A percentile compares a stretch with the other conserved stretches of the same genome.
Conservation (phyloP, 2,113 vertebrate genomes). For the Entosphenus tridentatus region DNA sequence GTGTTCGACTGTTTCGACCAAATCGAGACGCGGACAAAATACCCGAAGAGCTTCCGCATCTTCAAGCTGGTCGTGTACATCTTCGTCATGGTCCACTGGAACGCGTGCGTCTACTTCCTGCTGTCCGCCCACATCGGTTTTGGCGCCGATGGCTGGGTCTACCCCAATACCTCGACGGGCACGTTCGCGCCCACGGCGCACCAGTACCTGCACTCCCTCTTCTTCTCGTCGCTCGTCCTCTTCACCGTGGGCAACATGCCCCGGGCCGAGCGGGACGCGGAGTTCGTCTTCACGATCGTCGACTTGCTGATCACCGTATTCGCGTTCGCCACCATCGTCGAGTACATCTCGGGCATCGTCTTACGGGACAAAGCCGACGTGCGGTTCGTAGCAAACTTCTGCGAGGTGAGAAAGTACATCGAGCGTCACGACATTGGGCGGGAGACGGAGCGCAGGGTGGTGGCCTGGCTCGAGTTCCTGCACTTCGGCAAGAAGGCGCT, state of each 20-base stretch:
- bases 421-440: slow-evolving; percentile 19
- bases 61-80: slow-evolving; percentile 55
- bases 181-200: slow-evolving; percentile 24
- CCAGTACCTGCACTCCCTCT: slow-evolving; percentile 69
- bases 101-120: slow-evolving; percentile 55
- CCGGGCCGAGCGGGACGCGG: slow-evolving; percentile 25
- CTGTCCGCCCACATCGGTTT: slow-evolving; percentile 46
- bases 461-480: slow-evolving; percentile 58
- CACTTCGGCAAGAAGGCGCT: slow-evolving; percentile 56
- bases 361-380: slow-evolving; percentile 31
- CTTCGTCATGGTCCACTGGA: slow-evolving; percentile 62
- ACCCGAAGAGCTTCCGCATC: slow-evolving; percentile 51
- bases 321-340: slow-evolving; percentile 63
- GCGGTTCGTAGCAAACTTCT: slow-evolving; percentile 43
- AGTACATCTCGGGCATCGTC: slow-evolving; percentile 46
- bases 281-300: slow-evolving; percentile 45
- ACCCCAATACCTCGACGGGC: slow-evolving; percentile 30
- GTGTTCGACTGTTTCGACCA: slow-evolving; percentile 47
- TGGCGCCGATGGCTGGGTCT: slow-evolving; percentile 48
- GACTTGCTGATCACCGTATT: slow-evolving; percentile 62
- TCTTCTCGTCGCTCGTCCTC: slow-evolving; percentile 57
- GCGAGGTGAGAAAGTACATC: slow-evolving; percentile 45
- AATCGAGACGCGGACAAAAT: slow-evolving; percentile 41
- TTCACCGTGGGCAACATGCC: slow-evolving; percentile 56
- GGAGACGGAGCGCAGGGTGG: slow-evolving; percentile 19